Evolutionary conservation across 30 jellyfish, hydroid and myxozoan species (phyloP), one percentile per base, ranked within the genome.

Genomic region (Hydractinia echinata): DNA sequence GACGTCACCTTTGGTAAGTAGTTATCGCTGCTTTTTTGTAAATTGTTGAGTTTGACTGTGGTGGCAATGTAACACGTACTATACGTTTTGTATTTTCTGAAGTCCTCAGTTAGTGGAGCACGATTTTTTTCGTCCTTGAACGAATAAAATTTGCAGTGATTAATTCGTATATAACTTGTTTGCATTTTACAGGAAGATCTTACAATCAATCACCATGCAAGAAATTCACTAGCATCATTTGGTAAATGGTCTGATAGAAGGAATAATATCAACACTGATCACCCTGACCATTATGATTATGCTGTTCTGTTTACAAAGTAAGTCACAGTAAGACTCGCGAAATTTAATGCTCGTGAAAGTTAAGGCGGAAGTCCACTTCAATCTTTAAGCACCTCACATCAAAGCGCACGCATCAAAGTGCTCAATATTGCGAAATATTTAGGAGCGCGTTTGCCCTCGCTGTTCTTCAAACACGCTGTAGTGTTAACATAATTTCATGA

Each of bases 1-100:
- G 10, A 92, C 95, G 6, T 85, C 98, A 9, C 89, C 95, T 9
- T 94, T 86, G 98, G 98, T 92, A 79, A 4, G 69, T 58, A 58
- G 3, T 11, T 16, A 16, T 11, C 15, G 69, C 3, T 58, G 15
- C 19, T 11, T 58, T 16, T 58, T 58, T 16, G 19, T 0, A 3
- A 13, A 58, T 58, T 0, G 18, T 13, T 58, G 69, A 58, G 69
- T 58, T 58, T 11, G 19, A 13, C 15, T 58, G 19, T 11, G 3
- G 19, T 13, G 69, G 69, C 19, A 58, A 0, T 58, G 3, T 13
- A 58, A 58, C 69, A 58, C 15, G 69, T 3, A 58, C 69, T 11
- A 11, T 11, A 11, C 1, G 19, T 9, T 9, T 56, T 13, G 69
- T 11, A 1, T 58, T 58, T 58, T 3, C 18, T 58, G 3, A 58